Evolutionary conservation across 2,888 invertebrate genomes (phyloP).

Genomic region (Xanthia icteritia): DNA sequence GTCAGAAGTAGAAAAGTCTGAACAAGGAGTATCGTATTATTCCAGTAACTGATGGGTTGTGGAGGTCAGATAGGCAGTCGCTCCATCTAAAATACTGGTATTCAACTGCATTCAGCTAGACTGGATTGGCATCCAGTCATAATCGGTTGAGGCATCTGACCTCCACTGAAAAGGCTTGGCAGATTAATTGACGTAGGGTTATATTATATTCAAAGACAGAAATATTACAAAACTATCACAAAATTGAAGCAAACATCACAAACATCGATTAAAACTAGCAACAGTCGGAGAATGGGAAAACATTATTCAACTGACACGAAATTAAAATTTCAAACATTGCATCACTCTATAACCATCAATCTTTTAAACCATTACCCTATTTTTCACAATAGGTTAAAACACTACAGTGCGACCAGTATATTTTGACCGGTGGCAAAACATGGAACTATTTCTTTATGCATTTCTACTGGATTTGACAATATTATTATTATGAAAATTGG

Average conservation of each 20-base stretch:
- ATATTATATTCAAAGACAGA: not conserved
- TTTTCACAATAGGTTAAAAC: constrained; percentile 54
- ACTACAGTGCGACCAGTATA: constrained; percentile 18
- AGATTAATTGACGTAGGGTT: not conserved
- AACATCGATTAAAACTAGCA: not conserved
- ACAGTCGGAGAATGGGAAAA: constrained; percentile 17
- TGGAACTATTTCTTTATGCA: constrained; percentile 1
- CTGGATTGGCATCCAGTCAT: not conserved
- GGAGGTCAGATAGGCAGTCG: no score
- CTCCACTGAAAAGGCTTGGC: not conserved
- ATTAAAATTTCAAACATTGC: constrained; percentile 45
- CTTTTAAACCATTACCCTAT: constrained; percentile 59
- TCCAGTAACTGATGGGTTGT: no score
- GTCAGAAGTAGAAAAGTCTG: no score
- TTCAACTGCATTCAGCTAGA: not conserved
- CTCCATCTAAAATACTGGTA: no score
- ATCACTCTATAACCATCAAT: constrained; percentile 49
- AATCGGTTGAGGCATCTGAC: no score
- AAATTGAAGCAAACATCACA: constrained; percentile 23
- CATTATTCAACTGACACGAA: constrained; percentile 35
- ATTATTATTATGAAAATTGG: no score
- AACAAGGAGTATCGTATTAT: no score
- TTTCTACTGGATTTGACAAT: not conserved
- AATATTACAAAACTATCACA: constrained; percentile 7
- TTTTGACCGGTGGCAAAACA: constrained; percentile 9